Conservation (phyloP, 1,140 invertebrate genomes). For the Calephelis nemesis region DNA sequence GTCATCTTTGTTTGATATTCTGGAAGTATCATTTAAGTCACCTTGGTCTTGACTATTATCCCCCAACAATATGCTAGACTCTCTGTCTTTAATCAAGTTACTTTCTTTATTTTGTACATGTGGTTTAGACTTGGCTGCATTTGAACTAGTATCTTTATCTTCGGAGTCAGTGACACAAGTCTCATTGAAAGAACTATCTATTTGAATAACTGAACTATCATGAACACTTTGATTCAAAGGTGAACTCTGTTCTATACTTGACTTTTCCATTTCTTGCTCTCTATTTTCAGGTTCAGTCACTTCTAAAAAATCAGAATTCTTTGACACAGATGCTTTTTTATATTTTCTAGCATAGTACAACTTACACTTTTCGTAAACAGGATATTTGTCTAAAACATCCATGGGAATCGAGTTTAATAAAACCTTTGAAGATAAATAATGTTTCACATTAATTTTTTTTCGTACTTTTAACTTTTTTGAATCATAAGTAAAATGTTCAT, state of each 20-base stretch:
- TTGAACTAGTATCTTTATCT: neutral
- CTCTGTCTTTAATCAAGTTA: neutral
- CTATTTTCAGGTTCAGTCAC: neutral
- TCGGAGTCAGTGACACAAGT: neutral
- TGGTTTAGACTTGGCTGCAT: neutral
- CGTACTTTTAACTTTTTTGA: constrained; percentile 49
- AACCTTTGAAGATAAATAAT: constrained; percentile 62
- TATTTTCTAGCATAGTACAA: constrained; percentile 43
- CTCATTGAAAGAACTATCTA: constrained; percentile 12
- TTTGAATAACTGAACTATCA: neutral
- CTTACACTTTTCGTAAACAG: constrained; percentile 59
- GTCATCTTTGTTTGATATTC: neutral
- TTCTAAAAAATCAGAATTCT: neutral
- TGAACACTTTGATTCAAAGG: neutral
- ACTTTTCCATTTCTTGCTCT: neutral
- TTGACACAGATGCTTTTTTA: constrained; percentile 15
- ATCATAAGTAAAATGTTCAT: constrained; percentile 49
- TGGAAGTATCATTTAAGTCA: no score
- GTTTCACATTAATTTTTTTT: constrained; percentile 52
- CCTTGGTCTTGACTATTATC: no score
- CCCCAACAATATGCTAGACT: neutral
- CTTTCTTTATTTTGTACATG: constrained; percentile 1
- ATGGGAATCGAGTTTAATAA: constrained; percentile 42
- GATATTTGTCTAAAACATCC: constrained; percentile 51
- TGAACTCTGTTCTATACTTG: neutral